Evolutionary conservation across 2,797 vertebrate genomes (phyloP), one percentile per base, ranked within the genome.

Genomic region (Discoglossus pictus): DNA sequence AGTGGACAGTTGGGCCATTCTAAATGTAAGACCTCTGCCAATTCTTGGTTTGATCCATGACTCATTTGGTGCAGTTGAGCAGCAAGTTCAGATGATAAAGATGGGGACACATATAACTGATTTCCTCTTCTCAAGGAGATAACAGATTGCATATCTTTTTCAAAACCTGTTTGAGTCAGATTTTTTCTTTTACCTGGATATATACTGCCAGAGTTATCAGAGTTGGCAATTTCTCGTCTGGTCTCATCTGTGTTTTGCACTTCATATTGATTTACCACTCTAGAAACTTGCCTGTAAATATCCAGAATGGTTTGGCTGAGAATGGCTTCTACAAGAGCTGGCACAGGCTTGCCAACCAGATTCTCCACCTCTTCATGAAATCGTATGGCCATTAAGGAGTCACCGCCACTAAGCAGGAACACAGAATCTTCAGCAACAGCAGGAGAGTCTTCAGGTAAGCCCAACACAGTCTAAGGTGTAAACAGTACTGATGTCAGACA

Each of bases 371-470:
- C 91, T 61, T 84, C 88, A 20, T 76, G 80, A 46, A 99, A 85
- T 23, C 54, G 81, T 13, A 95, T 42, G 0, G 92, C 91, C 78
- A 92, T 94, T 35, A 99, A 79, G 64, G 97, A 99, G 74, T 99
- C 93, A 47, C 97, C 97, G 39, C 97, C 97, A 18, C 90, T 92
- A 52, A 85, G 81, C 55, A 97, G 78, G 83, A 99, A 98, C 25
- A 85, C 67, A 0, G 92, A 89, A 8, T 92, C 85, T 44, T 87
- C 80, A 1, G 86, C 69, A 46, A 94, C 51, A 47, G 61, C 24
- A 2, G 47, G 5, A 0, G 72, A 65, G 35, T 91, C 88, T 75
- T 70, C 82, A 4, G 81, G 65, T 9, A 93, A 82, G 75, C 84
- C 82, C 1, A 98, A 83, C 56, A 84, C 34, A 52, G 85, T 88